Evolutionary conservation across 2,888 invertebrate genomes (phyloP).

Genomic region (Antheraea assamensis): DNA sequence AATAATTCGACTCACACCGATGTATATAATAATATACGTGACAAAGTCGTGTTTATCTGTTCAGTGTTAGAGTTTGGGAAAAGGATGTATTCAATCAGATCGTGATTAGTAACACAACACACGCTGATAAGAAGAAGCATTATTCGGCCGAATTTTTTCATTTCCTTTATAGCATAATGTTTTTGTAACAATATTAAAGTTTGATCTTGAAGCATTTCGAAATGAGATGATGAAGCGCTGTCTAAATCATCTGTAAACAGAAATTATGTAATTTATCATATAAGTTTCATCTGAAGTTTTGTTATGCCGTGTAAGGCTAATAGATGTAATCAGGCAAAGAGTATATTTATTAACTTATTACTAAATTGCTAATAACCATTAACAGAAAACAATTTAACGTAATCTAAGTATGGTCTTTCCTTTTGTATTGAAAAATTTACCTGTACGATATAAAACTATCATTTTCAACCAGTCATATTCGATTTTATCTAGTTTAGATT

Average conservation of each 20-base stretch:
- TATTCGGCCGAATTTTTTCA: constrained; percentile 87
- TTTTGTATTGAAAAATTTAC: constrained; percentile 64
- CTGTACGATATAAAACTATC: constrained; percentile 90
- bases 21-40: constrained; percentile 62
- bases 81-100: constrained; percentile 84
- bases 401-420: no score
- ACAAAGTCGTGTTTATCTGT: constrained; percentile 56
- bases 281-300: neutral
- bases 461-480: constrained; percentile 94
- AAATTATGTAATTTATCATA: neutral
- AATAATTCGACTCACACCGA: constrained; percentile 36
- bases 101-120: constrained; percentile 60
- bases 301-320: neutral
- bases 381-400: no score
- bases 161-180: constrained; percentile 79
- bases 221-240: constrained; percentile 54
- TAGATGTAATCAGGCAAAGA: neutral
- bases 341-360: no score
- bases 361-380: no score
- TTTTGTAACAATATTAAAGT: constrained; percentile 89
- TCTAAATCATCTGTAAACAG: constrained; percentile 51
- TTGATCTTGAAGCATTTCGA: constrained; percentile 90
- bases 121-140: constrained; percentile 87
- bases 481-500: constrained; percentile 88
- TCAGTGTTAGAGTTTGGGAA: constrained; percentile 85